Conservation (phyloP, 2,113 vertebrate genomes). For the Microtus oregoni region DNA sequence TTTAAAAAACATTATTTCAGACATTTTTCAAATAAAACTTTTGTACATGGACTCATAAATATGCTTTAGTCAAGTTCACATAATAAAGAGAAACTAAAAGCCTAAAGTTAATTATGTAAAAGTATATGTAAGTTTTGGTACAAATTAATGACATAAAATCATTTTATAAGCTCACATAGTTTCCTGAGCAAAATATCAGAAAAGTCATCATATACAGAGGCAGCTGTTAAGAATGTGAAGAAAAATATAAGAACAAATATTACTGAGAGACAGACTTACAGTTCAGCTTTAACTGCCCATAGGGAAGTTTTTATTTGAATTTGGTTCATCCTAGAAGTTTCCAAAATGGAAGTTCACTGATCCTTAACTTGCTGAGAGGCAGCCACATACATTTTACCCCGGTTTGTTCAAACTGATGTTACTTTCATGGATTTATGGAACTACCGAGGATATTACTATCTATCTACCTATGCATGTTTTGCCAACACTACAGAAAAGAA, state of each 20-base stretch:
- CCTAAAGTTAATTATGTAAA: slow-evolving; percentile 11
- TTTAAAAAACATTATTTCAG: slow-evolving; percentile 38
- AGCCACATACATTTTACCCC: slow-evolving; percentile 21
- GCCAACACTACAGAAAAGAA: not conserved
- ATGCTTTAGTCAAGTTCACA: slow-evolving; percentile 54
- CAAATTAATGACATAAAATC: slow-evolving; percentile 38
- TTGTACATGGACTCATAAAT: slow-evolving; percentile 51
- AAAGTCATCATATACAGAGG: slow-evolving; percentile 48
- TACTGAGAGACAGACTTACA: slow-evolving; percentile 13
- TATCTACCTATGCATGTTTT: not conserved
- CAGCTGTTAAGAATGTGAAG: slow-evolving; percentile 26
- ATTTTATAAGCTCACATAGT: slow-evolving; percentile 13
- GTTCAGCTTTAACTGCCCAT: slow-evolving; percentile 46
- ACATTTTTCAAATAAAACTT: slow-evolving; percentile 61
- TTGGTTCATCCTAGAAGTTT: slow-evolving; percentile 49
- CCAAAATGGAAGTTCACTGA: slow-evolving; percentile 57
- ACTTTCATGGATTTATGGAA: slow-evolving; percentile 32
- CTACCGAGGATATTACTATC: not conserved
- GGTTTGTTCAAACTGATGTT: slow-evolving; percentile 28
- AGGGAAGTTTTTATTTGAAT: slow-evolving; percentile 69
- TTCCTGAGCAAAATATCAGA: slow-evolving; percentile 44
- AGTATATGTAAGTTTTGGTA: slow-evolving; percentile 18
- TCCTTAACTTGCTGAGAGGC: slow-evolving; percentile 58
- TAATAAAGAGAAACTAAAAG: slow-evolving; percentile 59
- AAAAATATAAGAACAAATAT: slow-evolving; percentile 48